phyloP scores from a whole-genome alignment of 2,797 vertebrate species.

The Mus spretus region DNA sequence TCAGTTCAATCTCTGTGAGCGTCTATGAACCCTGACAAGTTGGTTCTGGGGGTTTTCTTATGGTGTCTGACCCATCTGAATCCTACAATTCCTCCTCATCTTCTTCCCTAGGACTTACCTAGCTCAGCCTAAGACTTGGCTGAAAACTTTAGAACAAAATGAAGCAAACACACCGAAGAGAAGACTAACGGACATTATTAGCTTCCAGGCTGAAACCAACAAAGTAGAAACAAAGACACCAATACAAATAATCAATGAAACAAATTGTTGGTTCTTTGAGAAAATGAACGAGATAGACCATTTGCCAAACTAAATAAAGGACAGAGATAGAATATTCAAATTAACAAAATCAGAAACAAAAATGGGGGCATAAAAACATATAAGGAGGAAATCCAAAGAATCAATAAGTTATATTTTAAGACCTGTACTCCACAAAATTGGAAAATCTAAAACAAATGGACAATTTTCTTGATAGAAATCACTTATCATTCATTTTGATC shows the following conservation, averaged over 20 bases:
- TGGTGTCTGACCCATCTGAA: neutral
- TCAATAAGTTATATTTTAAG: neutral
- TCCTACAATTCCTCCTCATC: neutral
- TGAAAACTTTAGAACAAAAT: neutral
- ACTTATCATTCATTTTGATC: conserved; percentile 4
- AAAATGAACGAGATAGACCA: neutral
- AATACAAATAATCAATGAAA: neutral
- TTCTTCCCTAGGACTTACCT: neutral
- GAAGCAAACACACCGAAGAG: neutral
- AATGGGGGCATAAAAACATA: neutral
- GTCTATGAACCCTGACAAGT: neutral
- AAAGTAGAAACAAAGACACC: neutral
- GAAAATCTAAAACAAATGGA: neutral
- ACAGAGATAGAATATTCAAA: neutral
- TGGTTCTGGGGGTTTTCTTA: neutral
- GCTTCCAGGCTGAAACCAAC: neutral
- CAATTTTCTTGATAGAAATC: neutral
- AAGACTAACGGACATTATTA: neutral
- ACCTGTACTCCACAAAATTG: neutral
- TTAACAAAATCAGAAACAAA: neutral
- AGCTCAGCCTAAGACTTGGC: neutral
- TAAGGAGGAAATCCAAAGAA: neutral
- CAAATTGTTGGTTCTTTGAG: neutral
- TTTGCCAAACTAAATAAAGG: neutral
- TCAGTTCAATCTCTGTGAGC: neutral